Conservation (phyloP, 2,797 vertebrate species). For the Enteromius trimaculatus region DNA sequence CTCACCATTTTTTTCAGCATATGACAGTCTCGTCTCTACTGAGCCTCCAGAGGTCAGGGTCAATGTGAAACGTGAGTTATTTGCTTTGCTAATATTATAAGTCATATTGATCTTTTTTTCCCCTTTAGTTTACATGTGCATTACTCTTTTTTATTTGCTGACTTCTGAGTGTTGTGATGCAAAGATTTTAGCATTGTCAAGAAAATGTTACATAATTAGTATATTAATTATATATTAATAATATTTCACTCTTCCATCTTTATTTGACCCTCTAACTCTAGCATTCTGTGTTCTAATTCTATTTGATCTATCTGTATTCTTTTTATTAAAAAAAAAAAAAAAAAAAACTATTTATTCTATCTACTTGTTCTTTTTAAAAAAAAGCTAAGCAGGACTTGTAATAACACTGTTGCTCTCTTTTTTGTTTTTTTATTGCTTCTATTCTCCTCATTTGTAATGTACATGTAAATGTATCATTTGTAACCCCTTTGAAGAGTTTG, state of each 20-base stretch:
- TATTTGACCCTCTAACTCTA: too few relatives aligned
- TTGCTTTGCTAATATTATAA: background rate
- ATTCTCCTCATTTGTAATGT: too few relatives aligned
- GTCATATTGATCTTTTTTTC: background rate
- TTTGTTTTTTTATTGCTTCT: too few relatives aligned
- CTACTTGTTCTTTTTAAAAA: too few relatives aligned
- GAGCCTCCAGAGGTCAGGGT: background rate
- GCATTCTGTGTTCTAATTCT: too few relatives aligned
- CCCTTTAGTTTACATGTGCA: background rate
- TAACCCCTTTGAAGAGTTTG: background rate
- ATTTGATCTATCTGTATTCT: too few relatives aligned
- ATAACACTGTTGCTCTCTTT: too few relatives aligned
- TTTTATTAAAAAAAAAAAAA: too few relatives aligned
- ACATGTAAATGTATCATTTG: background rate
- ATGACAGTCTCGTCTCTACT: background rate
- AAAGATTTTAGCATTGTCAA: background rate
- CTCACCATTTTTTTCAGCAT: constrained; percentile 20
- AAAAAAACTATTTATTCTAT: too few relatives aligned
- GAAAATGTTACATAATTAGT: background rate
- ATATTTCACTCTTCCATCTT: too few relatives aligned
- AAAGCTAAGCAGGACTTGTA: too few relatives aligned
- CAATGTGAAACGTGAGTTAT: background rate
- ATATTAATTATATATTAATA: too few relatives aligned
- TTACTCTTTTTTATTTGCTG: background rate
- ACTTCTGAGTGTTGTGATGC: background rate